phyloP scores from a whole-genome alignment of 2,113 vertebrate genomes.

The Plecturocebus donacophilus region DNA sequence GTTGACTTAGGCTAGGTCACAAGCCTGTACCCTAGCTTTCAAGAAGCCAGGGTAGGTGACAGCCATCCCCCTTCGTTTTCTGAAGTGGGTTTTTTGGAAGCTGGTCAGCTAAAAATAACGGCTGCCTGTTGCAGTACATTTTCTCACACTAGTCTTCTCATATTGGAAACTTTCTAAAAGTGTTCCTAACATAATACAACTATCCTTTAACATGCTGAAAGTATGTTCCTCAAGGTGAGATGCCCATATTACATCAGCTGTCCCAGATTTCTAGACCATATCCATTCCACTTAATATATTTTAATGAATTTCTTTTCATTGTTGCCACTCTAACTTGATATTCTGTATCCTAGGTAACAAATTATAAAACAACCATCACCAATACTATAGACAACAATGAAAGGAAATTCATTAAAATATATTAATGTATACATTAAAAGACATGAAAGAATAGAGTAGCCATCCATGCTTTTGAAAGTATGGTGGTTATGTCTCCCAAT shows the following conservation, averaged over 20 bases:
- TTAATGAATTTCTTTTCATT: not conserved
- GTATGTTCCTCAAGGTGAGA: not conserved
- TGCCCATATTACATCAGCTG: not conserved
- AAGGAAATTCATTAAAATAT: not conserved
- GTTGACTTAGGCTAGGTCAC: not conserved
- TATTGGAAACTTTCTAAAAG: not conserved
- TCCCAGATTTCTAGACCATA: not conserved
- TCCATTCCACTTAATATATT: not conserved
- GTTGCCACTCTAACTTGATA: not conserved
- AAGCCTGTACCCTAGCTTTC: not conserved
- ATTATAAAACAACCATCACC: not conserved
- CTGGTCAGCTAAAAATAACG: not conserved
- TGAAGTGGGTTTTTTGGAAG: not conserved
- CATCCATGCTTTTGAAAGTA: not conserved
- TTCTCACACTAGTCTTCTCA: not conserved
- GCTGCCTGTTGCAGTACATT: not conserved
- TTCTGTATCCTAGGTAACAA: not conserved
- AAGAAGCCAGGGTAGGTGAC: too few relatives aligned
- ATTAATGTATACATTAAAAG: not conserved
- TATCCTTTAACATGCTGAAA: not conserved
- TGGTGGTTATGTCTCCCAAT: not conserved
- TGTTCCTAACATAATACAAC: not conserved
- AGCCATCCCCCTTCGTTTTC: not conserved
- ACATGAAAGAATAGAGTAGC: not conserved
- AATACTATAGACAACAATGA: not conserved